Evolutionary conservation across 2,888 invertebrate species (phyloP), one percentile per base, ranked within the genome.

Genomic region (Heliothis peltigera): DNA sequence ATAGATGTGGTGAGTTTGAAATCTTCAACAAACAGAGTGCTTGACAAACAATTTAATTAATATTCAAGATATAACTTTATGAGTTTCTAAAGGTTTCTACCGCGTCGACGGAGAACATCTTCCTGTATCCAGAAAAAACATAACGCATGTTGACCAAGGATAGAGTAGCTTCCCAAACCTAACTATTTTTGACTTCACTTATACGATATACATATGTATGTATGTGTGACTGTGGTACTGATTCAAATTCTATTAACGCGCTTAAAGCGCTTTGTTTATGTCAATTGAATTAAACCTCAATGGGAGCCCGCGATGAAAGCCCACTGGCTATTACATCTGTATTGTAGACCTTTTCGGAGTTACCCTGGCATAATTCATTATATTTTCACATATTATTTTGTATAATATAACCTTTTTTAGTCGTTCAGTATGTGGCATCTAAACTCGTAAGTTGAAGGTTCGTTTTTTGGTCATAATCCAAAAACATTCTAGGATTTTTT

Each of bases 231-330:
- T n/a, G n/a, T 56, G 15, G 21, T n/a, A 4, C 21, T 2, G n/a
- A 35, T 32, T 15, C 43, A 22, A 22, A 70, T 66, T 42, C 17
- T 5, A 51, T 61, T 70, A 51, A 32, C 39, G 17, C 18, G 32
- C 22, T 47, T 10, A 15, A 39, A 39, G 39, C 39, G 15, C 39
- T 52, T 52, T 52, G 10, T 46, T 15, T 8, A 8, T 46, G 28
- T 28, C 39, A 60, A 60, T 69, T 46, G 28, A 60, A 51, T 69
- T 39, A 66, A 58, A 52, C 18, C 18, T 51, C 21, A 5, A n/a
- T 47, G n/a, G n/a, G n/a, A n/a, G 22, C 17, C 17, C 51, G 47
- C 46, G 70, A 47, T 52, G 8, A 21, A 46, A 52, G 39, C 8
- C 12, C 6, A 17, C 70, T 44, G 17, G 6, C 10, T 32, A 32